Evolutionary conservation across 2,888 invertebrate species (phyloP).

Genomic region (Terebella lapidaria): DNA sequence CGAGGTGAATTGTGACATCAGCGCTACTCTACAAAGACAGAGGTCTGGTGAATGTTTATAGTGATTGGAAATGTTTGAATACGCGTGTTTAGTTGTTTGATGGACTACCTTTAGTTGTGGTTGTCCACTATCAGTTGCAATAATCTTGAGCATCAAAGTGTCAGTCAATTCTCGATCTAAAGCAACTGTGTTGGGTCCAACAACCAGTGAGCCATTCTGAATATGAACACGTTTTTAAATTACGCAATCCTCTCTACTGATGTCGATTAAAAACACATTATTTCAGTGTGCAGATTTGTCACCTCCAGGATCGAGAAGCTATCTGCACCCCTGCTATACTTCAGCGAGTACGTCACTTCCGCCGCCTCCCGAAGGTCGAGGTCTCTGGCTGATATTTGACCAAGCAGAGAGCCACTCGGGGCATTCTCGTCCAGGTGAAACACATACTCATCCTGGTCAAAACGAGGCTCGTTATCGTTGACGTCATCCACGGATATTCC

Average conservation of each 20-base stretch:
- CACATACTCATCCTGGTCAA: conserved; percentile 17
- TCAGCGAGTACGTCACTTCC: conserved; percentile 14
- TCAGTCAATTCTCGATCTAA: conserved; percentile 20
- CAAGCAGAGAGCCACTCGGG: conserved; percentile 11
- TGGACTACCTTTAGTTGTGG: conserved; percentile 21
- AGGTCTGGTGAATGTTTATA: not conserved
- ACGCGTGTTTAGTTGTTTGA: no score
- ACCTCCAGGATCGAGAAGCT: no score
- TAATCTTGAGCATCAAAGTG: conserved; percentile 14
- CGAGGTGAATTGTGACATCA: conserved; percentile 16
- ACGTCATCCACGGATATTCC: conserved; percentile 20
- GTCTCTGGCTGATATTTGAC: conserved; percentile 21
- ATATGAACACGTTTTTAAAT: no score
- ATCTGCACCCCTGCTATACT: conserved; percentile 10
- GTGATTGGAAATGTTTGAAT: no score
- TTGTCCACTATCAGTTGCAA: conserved; percentile 19
- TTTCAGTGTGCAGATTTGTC: no score
- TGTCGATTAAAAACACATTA: no score
- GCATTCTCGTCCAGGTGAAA: conserved; percentile 22
- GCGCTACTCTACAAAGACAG: not conserved
- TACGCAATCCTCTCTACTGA: no score
- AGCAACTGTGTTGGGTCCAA: not conserved
- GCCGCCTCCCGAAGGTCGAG: conserved; percentile 20
- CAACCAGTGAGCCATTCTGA: no score
- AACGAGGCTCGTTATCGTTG: conserved; percentile 26